Evolutionary conservation across 1,140 invertebrate species (phyloP), one percentile per base, ranked within the genome.

Genomic region (Pantala flavescens): DNA sequence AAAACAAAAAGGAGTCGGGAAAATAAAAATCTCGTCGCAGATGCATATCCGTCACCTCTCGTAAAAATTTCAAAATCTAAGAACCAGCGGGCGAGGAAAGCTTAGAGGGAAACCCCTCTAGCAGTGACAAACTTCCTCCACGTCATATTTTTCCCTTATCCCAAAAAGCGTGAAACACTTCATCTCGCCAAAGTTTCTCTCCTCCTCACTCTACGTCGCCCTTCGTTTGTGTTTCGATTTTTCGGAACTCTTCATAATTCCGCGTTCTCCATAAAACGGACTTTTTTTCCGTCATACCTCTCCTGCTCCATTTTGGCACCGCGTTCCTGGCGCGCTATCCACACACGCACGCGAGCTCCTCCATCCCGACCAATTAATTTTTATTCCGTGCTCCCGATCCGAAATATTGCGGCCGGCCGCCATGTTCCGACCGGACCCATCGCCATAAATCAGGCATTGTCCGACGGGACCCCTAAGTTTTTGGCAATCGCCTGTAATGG

Each of bases 401-500:
- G 49, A 63, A 16, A 63, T 63, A 21, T 63, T 63, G 49, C 49
- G 49, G 49, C 49, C 49, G 49, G 12, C 49, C 49, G 49, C 49
- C 28, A 36, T 36, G 28, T 36, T 36, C 28, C 28, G 28, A 36
- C 28, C 28, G 28, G 28, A 5, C 28, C 28, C 49, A 63, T 63
- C 5, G 49, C n/a, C 49, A 12, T 63, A 63, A 63, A 63, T 63
- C 49, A 63, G 49, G 49, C 49, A 63, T 63, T 63, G 14, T 63
- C 49, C 49, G 49, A 63, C 49, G 49, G 49, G 49, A 63, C 49
- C 49, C 49, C 49, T 63, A 63, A 63, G 49, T 16, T 63, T 63
- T 63, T 63, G 49, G 49, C 49, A 63, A 63, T 63, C 49, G 49
- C n/a, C 49, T 63, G 49, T 63, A 63, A 63, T 63, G 49, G 49